Percentiles rank a stretch among this genome's conserved stretches.
phyloP scores from a whole-genome alignment of 2,113 vertebrate genomes.

The Podilymbus podiceps region DNA sequence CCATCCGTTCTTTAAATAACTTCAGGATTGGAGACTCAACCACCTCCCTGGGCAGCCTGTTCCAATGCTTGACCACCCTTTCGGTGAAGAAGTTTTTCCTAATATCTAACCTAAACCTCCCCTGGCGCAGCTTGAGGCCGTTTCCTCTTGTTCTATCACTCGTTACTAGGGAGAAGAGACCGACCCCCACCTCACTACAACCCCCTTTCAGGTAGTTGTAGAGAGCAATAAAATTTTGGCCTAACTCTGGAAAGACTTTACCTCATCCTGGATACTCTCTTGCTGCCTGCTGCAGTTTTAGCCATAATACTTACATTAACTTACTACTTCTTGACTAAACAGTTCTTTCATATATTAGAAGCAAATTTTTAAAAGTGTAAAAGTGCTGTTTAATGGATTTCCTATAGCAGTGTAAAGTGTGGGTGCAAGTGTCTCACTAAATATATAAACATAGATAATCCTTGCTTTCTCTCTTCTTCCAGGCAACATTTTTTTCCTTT shows the following conservation, averaged over 20 bases:
- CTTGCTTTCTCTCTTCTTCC: neutral
- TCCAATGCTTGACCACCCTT: too few species aligned
- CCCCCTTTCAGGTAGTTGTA: too few species aligned
- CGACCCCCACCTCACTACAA: too few species aligned
- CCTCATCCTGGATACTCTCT: neutral
- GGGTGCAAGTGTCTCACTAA: neutral
- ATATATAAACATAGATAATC: slow-evolving; percentile 12
- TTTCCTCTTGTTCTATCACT: too few species aligned
- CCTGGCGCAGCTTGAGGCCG: too few species aligned
- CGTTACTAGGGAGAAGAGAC: too few species aligned
- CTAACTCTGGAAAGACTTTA: neutral
- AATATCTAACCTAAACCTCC: too few species aligned
- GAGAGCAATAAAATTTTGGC: too few species aligned
- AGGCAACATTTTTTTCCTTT: slow-evolving; percentile 32
- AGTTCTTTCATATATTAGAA: neutral
- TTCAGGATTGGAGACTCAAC: too few species aligned
- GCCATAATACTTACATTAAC: neutral
- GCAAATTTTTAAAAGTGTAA: neutral
- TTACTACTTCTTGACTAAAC: neutral
- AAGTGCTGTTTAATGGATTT: neutral
- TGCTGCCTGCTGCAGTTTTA: neutral
- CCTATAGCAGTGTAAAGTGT: neutral
- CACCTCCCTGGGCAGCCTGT: too few species aligned
- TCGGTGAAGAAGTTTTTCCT: too few species aligned
- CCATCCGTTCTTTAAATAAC: too few species aligned